Base-by-base conservation (phyloP, 2,113 vertebrate genomes). In the Rafetus swinhoei region DNA sequence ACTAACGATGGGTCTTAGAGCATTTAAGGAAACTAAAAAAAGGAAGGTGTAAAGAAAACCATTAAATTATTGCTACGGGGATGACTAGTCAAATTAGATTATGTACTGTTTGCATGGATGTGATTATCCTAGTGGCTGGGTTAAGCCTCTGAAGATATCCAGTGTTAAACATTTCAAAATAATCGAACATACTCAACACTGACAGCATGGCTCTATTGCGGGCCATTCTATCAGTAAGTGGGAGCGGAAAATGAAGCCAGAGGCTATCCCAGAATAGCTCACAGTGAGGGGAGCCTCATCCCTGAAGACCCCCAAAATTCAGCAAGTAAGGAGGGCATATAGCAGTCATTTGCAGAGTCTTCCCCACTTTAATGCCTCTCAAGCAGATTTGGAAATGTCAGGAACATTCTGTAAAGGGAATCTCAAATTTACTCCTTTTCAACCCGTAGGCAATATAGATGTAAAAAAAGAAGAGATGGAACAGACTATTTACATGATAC, bases 351-450 rank as follows among this genome's bases (percentile, higher is more conserved):
- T 12, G 3, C 22, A 54, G 24, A 79, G 45, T 72, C 4, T 69
- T 45, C 81, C n/a, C 22, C 57, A 80, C 59, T 0, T 4, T n/a
- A 35, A 29, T 1, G 11, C 1, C 6, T 93, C 25, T 6, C 35
- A 82, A 24, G 7, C 32, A 57, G 27, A 25, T n/a, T 55, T 2
- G 0, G 0, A 74, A 2, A 27, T 13, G 72, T 9, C 0, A 0
- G 87, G 81, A 84, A 84, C 87, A 72, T 4, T 53, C 55, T 29
- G 14, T 25, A 27, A 1, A 22, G 50, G 52, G 82, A 85, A 89
- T 7, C 2, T 29, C 29, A 39, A 8, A 9, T 93, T 82, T 74
- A 0, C 1, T 11, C 32, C 15, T 74, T 90, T 60, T 74, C n/a
- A 59, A 16, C 12, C 4, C 29, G 59, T 25, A 5, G 21, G 22